Conservation (phyloP, 2,888 invertebrate species). For the Pammene aurita region DNA sequence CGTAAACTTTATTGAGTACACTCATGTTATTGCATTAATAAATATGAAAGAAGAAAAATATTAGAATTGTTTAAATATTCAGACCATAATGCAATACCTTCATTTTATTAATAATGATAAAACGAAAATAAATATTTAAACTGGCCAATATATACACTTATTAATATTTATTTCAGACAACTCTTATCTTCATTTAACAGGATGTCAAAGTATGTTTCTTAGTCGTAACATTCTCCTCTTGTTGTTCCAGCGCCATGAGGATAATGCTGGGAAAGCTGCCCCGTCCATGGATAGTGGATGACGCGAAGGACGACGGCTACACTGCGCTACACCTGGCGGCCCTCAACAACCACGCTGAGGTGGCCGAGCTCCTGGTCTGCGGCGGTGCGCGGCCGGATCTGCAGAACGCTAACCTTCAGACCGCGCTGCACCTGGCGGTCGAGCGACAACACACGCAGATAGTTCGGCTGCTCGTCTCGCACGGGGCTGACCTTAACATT, state of each 20-base stretch:
- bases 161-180: too few species aligned
- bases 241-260: constrained; percentile 93
- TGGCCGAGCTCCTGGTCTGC: constrained; percentile 94
- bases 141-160: too few species aligned
- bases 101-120: too few species aligned
- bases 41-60: background rate
- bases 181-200: too few species aligned
- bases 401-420: constrained; percentile 97
- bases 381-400: constrained; percentile 97
- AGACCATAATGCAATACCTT: too few species aligned
- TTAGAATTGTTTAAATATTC: background rate
- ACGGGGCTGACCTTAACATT: constrained; percentile 96
- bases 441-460: constrained; percentile 99
- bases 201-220: too few species aligned
- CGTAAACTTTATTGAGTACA: constrained; percentile 1
- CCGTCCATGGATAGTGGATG: constrained; percentile 98
- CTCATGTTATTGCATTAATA: background rate
- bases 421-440: constrained; percentile 96
- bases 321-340: constrained; percentile 98
- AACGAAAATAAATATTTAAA: too few species aligned
- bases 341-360: constrained; percentile 98
- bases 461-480: constrained; percentile 94
- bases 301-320: constrained; percentile 99
- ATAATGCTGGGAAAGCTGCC: constrained; percentile 96
- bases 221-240: background rate